phyloP scores from a whole-genome alignment of 92 coral and sea anemone species.

The Porites cylindrica region DNA sequence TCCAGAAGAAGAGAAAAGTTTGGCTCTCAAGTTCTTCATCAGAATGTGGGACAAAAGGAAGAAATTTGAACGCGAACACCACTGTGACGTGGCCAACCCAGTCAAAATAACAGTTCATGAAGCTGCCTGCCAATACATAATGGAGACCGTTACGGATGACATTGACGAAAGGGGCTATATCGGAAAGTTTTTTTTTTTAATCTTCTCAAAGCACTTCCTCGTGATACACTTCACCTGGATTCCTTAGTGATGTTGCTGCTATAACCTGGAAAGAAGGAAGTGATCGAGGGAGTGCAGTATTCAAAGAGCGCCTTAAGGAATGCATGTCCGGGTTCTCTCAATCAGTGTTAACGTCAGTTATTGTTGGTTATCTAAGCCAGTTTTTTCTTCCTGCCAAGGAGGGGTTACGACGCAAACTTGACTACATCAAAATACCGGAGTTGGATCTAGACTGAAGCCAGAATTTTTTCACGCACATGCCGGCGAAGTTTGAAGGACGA shows the following conservation, averaged over 20 bases:
- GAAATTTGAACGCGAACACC: conserved; percentile 4
- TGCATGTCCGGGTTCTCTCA: conserved; percentile 8
- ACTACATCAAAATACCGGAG: conserved; percentile 27
- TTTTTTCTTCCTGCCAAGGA: conserved; percentile 4
- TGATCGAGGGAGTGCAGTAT: not conserved
- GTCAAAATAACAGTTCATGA: not conserved
- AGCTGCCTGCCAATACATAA: not conserved
- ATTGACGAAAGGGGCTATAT: not conserved
- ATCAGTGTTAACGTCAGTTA: not conserved
- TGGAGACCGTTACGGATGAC: not conserved
- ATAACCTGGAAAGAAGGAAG: conserved; percentile 16
- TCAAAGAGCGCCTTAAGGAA: conserved; percentile 1
- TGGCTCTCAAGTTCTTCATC: conserved; percentile 18
- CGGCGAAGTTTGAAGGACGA: no score
- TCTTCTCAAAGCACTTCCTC: conserved; percentile 30
- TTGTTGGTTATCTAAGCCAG: conserved; percentile 10
- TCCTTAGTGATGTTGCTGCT: conserved; percentile 3
- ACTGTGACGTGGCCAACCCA: not conserved
- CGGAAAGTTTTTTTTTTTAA: not conserved
- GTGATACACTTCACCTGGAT: not conserved
- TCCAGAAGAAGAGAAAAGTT: not conserved
- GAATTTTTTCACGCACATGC: no score
- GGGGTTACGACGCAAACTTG: conserved; percentile 5
- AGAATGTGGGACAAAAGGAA: not conserved
- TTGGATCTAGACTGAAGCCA: conserved; percentile 22